Evolutionary conservation across 2,113 vertebrate genomes (phyloP), one percentile per base, ranked within the genome.

Genomic region (Dipodomys ordii): DNA sequence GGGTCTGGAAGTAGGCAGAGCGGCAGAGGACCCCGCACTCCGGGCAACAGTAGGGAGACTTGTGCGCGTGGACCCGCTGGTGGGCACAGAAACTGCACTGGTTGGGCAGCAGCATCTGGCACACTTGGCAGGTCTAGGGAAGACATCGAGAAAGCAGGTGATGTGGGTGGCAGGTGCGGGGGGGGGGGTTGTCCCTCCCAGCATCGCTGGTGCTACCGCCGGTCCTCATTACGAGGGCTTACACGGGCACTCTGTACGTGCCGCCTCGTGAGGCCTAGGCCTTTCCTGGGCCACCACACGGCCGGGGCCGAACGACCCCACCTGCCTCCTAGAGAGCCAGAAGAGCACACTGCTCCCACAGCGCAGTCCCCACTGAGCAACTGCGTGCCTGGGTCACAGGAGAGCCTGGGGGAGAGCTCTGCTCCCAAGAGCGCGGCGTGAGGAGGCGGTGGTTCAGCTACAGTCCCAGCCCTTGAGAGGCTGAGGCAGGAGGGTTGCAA

Each of bases 101-200:
- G 98, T 99, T 99, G 91, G 99, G 99, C 88, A 99, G 98, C 98
- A 99, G 98, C 99, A 99, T 99, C 94, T 99, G 99, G 97, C 99
- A 99, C 93, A 99, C 98, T 81, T 98, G 98, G 95, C 99, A 99
- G 0, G 98, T 99, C 99, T 99, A 98, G 69, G 23, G 88, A 73
- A 87, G 65, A 96, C 83, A 96, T 35, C 86, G 46, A 97, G 94
- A 94, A 49, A 94, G 79, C 84, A 77, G 76, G 27, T 94, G 80
- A 91, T 0, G 8, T 27, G 4, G 64, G 76, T 15, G 80, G 64
- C 30, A 2, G 53, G 62, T 39, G 39, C 39, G 39, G 39, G 39
- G 39, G 39, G 39, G 39, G 39, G 39, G 39, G 5, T 57, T 69
- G 62, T 3, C 9, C 57, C 60, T 25, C 87, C 65, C 12, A 15